Evolutionary conservation across 2,888 invertebrate species (phyloP), one percentile per base, ranked within the genome.

Genomic region (Drosophila infuscata): DNA sequence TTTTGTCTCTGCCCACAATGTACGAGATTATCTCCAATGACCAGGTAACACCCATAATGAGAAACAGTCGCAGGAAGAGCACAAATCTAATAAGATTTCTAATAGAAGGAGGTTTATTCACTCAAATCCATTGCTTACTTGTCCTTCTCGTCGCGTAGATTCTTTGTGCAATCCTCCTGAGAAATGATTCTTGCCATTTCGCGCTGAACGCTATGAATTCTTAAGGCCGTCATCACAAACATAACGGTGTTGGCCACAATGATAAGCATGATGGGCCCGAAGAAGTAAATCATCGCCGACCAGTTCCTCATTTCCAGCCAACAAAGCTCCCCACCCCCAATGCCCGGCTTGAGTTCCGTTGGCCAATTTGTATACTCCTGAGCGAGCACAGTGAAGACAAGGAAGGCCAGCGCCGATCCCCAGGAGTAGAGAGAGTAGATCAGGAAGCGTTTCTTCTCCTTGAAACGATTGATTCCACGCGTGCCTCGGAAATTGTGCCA

Each of bases 31-130:
- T 94, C 91, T 97, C 97, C 93, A 96, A 95, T 0, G 95, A 94
- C 97, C 97, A 97, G 89, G 96, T 97, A 25, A 97, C 95, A 0
- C 97, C 97, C 97, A 97, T 97, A 33, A 97, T 96, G 82, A 97
- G 94, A 91, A 97, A 96, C 43, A 97, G 93, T 89, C 97, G 97
- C 83, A 97, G 89, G 91, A 97, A 97, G 4, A 97, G 93, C 35
- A 95, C 95, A 91, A 96, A 97, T 93, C 97, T 97, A 29, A 41
- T 58, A 12, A 29, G 32, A 30, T 41, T 43, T 9, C 32, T 29
- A 48, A 49, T 65, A 33, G 63, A 59, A 4, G 41, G 17, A 35
- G 57, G 11, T 57, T 65, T 12, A 9, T 35, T 25, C n/a, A 49
- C 12, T 52, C 20, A 7, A 15, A 7, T 1, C 0, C 9, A 15